phyloP scores from a whole-genome alignment of 37 sponge, comb jelly and placozoan species.

The Halichondria panicea region DNA sequence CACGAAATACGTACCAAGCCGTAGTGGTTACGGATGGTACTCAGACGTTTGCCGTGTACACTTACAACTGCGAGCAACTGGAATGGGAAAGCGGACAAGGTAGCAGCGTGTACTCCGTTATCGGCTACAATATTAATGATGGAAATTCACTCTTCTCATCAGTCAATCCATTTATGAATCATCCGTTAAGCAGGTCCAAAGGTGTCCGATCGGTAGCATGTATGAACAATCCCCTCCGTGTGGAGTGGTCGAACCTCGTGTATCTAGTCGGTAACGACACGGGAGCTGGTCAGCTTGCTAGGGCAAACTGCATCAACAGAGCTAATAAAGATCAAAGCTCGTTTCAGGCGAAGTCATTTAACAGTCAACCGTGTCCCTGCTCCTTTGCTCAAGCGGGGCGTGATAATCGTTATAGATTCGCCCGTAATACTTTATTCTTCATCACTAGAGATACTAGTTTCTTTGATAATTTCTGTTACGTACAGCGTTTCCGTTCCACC shows the following conservation, averaged over 20 bases:
- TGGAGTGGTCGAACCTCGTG: slow-evolving; percentile 19
- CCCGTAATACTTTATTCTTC: too few species aligned
- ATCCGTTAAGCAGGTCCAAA: slow-evolving; percentile 16
- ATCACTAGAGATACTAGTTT: too few species aligned
- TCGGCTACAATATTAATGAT: slow-evolving; percentile 52
- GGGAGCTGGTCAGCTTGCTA: neutral
- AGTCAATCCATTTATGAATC: slow-evolving; percentile 16
- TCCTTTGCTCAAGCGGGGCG: slow-evolving; percentile 19
- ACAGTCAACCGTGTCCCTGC: slow-evolving; percentile 66
- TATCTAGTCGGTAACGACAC: slow-evolving; percentile 17
- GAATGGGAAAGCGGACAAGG: slow-evolving; percentile 43
- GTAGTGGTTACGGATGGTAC: slow-evolving; percentile 63
- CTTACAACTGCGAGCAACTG: slow-evolving; percentile 65
- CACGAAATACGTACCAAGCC: slow-evolving; percentile 71
- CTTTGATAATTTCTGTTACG: too few species aligned
- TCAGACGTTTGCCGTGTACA: slow-evolving; percentile 60
- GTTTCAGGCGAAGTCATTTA: too few species aligned
- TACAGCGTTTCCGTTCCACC: too few species aligned
- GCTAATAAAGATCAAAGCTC: neutral
- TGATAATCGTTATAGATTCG: too few species aligned
- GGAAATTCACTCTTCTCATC: neutral
- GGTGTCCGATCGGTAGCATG: slow-evolving; percentile 13
- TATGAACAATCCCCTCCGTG: neutral
- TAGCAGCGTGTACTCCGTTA: slow-evolving; percentile 14
- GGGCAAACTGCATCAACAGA: slow-evolving; percentile 9